phyloP scores from a whole-genome alignment of 2,888 invertebrate species.

The Drosophila pseudotakahashii region DNA sequence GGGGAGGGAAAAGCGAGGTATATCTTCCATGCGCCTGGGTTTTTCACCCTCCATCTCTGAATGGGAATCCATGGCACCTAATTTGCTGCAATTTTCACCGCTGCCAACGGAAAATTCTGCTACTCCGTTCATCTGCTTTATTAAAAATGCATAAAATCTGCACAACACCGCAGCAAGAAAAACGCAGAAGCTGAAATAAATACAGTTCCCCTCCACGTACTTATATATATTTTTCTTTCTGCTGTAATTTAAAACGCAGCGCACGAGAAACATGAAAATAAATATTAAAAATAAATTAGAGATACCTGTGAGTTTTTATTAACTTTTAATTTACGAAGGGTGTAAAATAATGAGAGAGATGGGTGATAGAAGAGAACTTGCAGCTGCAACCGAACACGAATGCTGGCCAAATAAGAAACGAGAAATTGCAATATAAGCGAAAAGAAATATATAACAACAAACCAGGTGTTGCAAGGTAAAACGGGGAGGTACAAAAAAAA shows the following conservation, averaged over 20 bases:
- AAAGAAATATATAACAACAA: conserved; percentile 30
- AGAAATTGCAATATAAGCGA: conserved; percentile 35
- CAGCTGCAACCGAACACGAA: conserved; percentile 43
- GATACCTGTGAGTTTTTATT: conserved; percentile 71
- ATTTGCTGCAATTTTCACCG: conserved; percentile 73
- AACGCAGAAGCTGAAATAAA: conserved; percentile 25
- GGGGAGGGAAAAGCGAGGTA: conserved; percentile 23
- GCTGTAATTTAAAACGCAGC: conserved; percentile 66
- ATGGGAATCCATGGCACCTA: conserved; percentile 56
- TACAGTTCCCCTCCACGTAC: conserved; percentile 6
- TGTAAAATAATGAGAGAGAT: conserved; percentile 33
- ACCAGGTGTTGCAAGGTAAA: conserved; percentile 28
- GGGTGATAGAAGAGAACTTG: conserved; percentile 10
- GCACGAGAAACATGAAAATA: conserved; percentile 59
- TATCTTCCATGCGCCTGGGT: conserved; percentile 33
- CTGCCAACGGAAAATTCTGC: conserved; percentile 48
- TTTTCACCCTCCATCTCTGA: conserved; percentile 2
- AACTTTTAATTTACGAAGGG: conserved; percentile 74
- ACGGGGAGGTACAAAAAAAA: neutral
- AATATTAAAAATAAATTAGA: conserved; percentile 78
- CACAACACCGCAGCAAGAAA: conserved; percentile 30
- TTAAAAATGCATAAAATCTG: conserved; percentile 63
- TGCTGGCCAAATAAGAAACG: conserved; percentile 30
- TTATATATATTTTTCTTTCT: neutral
- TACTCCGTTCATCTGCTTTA: conserved; percentile 32